Base-by-base conservation (phyloP, 2,797 vertebrate species). In the Carduelis carduelis region DNA sequence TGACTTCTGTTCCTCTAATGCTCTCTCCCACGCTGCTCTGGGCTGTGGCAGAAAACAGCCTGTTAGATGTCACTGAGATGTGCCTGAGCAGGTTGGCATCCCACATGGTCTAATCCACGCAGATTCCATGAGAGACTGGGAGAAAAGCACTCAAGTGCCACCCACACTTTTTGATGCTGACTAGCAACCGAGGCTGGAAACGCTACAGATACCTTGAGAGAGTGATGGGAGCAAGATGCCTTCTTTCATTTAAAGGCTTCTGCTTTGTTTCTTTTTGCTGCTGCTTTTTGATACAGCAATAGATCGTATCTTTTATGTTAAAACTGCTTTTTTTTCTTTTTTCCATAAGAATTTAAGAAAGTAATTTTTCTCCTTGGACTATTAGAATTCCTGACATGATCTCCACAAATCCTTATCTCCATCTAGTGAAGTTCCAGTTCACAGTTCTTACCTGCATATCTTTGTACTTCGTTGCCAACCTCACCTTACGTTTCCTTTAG, bases 71-170 rank as follows among this genome's bases (percentile, higher is more conserved):
- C 91, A 94, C 69, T 1, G 12, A 93, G 92, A 91, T 41, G 44
- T 93, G 89, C 88, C 94, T 95, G 92, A 96, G 94, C 94, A 95
- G 92, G 95, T 94, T 91, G 95, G 87, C 93, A 79, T 86, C 91
- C 93, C 89, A 96, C 94, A 95, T 95, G 95, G 89, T 95, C 80
- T 93, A 8, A 96, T 92, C 85, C 85, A 90, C 6, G 10, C 89
- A 87, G 77, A 94, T 94, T 81, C 94, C 65, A 95, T 41, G 94
- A 96, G 83, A 96, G 85, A 89, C 95, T 90, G 85, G 83, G 92
- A 94, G 90, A 84, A 89, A 94, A 94, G 83, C 79, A 80, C 83
- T 95, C 93, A 86, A 93, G 74, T 90, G 66, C 91, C 91, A 93
- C 94, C 93, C 93, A 96, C 94, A 37, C 90, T 71, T 79, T 91